phyloP scores from a whole-genome alignment of 2,113 vertebrate genomes.

The Thryonomys swinderianus region DNA sequence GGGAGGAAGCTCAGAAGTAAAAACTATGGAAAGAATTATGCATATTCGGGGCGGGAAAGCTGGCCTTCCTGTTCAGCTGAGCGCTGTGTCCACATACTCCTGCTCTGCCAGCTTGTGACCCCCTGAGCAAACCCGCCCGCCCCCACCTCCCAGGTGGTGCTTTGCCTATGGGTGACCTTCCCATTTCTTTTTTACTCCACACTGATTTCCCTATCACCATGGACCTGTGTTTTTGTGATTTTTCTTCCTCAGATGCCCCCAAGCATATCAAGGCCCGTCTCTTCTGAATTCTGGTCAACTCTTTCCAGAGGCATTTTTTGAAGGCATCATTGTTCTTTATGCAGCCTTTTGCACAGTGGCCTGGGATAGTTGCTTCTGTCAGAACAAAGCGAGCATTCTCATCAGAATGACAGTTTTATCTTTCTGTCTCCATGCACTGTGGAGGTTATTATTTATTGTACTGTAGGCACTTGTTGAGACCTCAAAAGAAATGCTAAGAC shows the following conservation, averaged over 20 bases:
- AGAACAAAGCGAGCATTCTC: background rate
- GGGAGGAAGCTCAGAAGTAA: background rate
- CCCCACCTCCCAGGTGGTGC: background rate
- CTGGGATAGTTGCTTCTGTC: background rate
- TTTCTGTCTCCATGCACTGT: background rate
- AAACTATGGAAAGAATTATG: background rate
- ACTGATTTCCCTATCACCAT: background rate
- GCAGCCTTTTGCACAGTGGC: background rate
- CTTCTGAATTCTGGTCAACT: background rate
- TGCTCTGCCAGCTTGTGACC: background rate
- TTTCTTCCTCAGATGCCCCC: background rate
- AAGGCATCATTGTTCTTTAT: fast-evolving
- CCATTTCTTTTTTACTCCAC: background rate
- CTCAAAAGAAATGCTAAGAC: background rate
- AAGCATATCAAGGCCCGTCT: background rate
- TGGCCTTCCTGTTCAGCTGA: background rate
- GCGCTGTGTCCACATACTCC: too few relatives aligned
- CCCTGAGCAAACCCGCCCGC: background rate
- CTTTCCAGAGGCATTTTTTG: too few relatives aligned
- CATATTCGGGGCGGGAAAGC: background rate
- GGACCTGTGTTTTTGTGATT: background rate
- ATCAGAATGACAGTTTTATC: background rate
- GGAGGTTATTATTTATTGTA: background rate
- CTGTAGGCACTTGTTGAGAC: background rate
- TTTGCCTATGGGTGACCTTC: background rate